phyloP scores from a whole-genome alignment of 2,888 invertebrate genomes.

The Eupeodes latifasciatus region DNA sequence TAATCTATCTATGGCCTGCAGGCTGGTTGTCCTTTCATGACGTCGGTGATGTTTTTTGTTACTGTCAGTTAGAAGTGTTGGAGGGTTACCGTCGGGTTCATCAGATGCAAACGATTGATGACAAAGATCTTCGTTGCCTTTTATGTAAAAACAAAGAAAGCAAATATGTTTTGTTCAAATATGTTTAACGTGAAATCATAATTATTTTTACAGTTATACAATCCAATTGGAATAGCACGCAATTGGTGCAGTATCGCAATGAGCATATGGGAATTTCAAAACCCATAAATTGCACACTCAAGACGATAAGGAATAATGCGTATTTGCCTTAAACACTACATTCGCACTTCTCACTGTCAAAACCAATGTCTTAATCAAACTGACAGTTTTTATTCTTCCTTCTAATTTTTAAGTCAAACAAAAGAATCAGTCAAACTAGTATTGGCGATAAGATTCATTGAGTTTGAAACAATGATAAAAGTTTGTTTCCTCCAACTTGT shows the following conservation, averaged over 20 bases:
- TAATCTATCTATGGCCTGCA: constrained; percentile 90
- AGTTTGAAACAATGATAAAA: constrained; percentile 8
- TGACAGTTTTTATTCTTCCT: neutral
- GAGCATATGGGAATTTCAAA: constrained; percentile 19
- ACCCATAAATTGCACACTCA: neutral
- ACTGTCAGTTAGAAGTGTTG: constrained; percentile 77
- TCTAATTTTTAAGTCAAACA: neutral
- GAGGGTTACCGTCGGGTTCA: constrained; percentile 81
- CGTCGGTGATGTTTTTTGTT: constrained; percentile 83
- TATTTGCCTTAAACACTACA: neutral
- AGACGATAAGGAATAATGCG: neutral
- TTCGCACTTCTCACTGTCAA: neutral
- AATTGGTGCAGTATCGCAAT: constrained; percentile 3
- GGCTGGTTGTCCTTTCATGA: constrained; percentile 83
- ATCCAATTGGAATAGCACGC: constrained; percentile 3
- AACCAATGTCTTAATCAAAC: neutral
- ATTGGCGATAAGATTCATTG: constrained; percentile 10
- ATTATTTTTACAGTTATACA: neutral
- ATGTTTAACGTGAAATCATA: neutral
- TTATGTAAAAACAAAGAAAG: neutral
- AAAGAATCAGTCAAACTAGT: neutral
- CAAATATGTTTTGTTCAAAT: neutral
- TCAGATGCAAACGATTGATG: constrained; percentile 84
- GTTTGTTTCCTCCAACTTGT: neutral
- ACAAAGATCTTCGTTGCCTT: constrained; percentile 83